These are phyloP conservation scores for Chesias legatella DNA, from an alignment of 2,888 invertebrate genomes.

Conservation along the genomic window DNA sequence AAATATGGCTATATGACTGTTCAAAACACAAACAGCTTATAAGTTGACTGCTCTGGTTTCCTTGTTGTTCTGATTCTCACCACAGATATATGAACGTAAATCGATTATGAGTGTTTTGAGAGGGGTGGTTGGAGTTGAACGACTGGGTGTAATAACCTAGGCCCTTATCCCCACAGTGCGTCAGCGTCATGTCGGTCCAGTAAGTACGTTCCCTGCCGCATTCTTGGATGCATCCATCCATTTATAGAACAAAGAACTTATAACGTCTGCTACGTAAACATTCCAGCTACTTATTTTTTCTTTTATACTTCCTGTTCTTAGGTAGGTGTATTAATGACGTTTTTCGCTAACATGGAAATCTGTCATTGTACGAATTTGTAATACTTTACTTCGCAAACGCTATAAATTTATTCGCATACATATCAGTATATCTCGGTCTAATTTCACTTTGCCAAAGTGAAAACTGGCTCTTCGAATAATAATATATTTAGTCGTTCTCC, in stretches of 20 bases:
- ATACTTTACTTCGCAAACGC: no score
- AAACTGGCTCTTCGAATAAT: no score
- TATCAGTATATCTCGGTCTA: no score
- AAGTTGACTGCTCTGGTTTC: no score
- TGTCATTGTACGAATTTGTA: no score
- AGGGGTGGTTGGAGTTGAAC: slow-evolving; percentile 19
- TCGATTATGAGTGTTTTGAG: slow-evolving; percentile 6
- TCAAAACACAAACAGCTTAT: no score
- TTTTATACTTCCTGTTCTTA: slow-evolving; percentile 17
- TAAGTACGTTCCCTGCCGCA: slow-evolving; percentile 23
- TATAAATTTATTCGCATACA: no score
- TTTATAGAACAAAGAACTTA: slow-evolving; percentile 29
- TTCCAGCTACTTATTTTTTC: slow-evolving; percentile 21
- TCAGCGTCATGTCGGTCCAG: slow-evolving; percentile 22
- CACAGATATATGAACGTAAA: neutral
- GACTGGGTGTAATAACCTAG: slow-evolving; percentile 25
- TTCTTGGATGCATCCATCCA: slow-evolving; percentile 25
- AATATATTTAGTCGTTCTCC: no score
- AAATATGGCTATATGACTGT: no score
- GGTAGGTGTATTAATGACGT: neutral
- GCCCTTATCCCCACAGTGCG: slow-evolving; percentile 23
- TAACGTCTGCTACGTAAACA: slow-evolving; percentile 18
- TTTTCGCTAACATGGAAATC: slow-evolving; percentile 1
- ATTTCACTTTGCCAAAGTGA: no score
- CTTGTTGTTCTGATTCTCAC: no score